phyloP scores from a whole-genome alignment of 2,797 vertebrate species.

The Diplodus sargus region DNA sequence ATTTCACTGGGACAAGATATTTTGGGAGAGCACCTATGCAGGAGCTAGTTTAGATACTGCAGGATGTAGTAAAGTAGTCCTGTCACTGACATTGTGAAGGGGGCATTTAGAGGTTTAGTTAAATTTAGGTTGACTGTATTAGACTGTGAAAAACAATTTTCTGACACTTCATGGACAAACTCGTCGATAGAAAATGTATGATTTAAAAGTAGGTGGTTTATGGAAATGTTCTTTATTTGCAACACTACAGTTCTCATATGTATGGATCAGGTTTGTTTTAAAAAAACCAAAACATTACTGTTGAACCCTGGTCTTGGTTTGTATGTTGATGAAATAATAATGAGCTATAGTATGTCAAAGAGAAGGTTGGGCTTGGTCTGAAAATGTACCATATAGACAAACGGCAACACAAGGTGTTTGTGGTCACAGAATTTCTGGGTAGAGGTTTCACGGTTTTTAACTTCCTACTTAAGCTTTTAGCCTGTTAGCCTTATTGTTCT shows the following conservation, averaged over 20 bases:
- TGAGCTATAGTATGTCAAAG: neutral
- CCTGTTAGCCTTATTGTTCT: neutral
- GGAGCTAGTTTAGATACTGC: neutral
- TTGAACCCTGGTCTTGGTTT: neutral
- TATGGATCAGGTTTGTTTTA: too few species aligned
- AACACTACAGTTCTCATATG: too few species aligned
- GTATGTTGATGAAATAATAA: neutral
- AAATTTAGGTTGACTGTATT: neutral
- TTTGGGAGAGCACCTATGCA: constrained; percentile 31
- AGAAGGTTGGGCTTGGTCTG: neutral
- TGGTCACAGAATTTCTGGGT: neutral
- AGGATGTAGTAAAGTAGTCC: neutral
- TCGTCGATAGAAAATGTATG: too few species aligned
- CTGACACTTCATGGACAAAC: too few species aligned
- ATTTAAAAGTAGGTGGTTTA: too few species aligned
- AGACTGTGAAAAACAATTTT: too few species aligned
- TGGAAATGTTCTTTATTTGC: too few species aligned
- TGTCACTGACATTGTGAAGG: neutral
- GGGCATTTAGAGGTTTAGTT: fast-evolving
- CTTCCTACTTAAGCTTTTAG: neutral
- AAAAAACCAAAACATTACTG: neutral
- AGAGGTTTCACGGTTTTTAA: neutral
- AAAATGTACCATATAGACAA: neutral
- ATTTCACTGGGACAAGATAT: constrained; percentile 29
- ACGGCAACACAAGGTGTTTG: neutral